Percentiles rank a stretch among this genome's conserved stretches.
These are phyloP conservation scores for Butastur rufipennis DNA, from an alignment of 2,113 vertebrate genomes.

Conservation along the genomic window DNA sequence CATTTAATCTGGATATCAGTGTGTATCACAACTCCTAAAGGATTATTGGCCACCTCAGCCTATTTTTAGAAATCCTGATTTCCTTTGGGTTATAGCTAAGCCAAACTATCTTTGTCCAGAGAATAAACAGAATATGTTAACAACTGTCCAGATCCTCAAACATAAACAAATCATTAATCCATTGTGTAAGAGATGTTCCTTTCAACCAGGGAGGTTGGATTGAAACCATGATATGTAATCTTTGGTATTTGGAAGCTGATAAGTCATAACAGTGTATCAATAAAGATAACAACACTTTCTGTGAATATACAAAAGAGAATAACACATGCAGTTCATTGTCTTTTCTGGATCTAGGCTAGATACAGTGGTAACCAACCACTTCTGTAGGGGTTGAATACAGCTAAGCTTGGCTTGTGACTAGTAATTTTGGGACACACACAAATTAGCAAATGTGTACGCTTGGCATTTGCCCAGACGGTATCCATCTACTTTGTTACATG, in stretches of 20 bases:
- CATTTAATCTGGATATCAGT: neutral
- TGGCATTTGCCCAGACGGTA: neutral
- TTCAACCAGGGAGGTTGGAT: neutral
- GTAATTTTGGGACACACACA: neutral
- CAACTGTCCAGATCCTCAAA: neutral
- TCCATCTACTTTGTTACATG: neutral
- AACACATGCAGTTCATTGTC: neutral
- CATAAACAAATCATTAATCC: slow-evolving; percentile 3
- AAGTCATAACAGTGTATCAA: neutral
- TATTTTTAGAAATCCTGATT: slow-evolving; percentile 15
- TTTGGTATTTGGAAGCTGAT: slow-evolving; percentile 36
- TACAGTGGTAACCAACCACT: neutral
- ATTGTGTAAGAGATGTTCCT: neutral
- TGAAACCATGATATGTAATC: slow-evolving; percentile 7
- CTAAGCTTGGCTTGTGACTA: neutral
- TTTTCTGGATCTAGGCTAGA: neutral
- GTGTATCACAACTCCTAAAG: neutral
- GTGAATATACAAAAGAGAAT: neutral
- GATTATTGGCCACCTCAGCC: neutral
- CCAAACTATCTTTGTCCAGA: neutral
- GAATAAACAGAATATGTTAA: slow-evolving; percentile 16
- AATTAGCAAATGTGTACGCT: neutral
- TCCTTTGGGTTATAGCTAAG: neutral
- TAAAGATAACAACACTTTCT: slow-evolving; percentile 14
- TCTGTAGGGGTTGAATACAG: neutral